Evolutionary conservation across 2,797 vertebrate genomes (phyloP).

Genomic region (Lacerta bilineata): DNA sequence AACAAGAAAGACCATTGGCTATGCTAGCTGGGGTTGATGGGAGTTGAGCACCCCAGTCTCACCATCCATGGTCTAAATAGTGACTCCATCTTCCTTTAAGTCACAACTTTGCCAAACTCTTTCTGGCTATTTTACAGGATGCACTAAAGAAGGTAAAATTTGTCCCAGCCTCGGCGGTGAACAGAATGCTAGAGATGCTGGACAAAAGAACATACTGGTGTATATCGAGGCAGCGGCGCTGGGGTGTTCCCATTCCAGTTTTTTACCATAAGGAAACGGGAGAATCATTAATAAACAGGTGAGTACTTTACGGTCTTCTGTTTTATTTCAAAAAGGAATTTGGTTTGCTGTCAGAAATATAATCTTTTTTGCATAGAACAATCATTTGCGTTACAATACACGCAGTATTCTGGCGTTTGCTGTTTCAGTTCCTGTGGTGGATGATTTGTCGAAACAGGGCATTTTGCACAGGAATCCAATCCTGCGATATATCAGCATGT

Average conservation of each 20-base stretch:
- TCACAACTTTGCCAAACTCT: neutral
- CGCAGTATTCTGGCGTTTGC: neutral
- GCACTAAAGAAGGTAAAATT: constrained; percentile 91
- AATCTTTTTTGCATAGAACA: neutral
- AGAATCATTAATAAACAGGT: constrained; percentile 93
- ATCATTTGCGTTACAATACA: neutral
- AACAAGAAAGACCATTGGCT: neutral
- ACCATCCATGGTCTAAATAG: neutral
- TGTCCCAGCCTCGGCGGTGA: constrained; percentile 87
- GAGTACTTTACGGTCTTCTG: constrained; percentile 30
- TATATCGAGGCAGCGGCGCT: constrained; percentile 94
- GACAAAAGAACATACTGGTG: constrained; percentile 96
- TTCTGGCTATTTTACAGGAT: constrained; percentile 81
- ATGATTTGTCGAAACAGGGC: neutral
- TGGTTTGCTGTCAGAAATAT: neutral
- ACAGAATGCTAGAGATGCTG: constrained; percentile 89
- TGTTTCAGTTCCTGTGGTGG: neutral
- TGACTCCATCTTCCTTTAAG: neutral
- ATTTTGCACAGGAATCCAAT: neutral
- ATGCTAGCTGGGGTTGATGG: neutral
- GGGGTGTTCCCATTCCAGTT: constrained; percentile 96
- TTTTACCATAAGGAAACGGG: constrained; percentile 93
- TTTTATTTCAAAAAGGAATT: neutral
- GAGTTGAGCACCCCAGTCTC: neutral
- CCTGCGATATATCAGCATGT: neutral